phyloP scores from a whole-genome alignment of 1,140 invertebrate species.

The Pissodes strobi region DNA sequence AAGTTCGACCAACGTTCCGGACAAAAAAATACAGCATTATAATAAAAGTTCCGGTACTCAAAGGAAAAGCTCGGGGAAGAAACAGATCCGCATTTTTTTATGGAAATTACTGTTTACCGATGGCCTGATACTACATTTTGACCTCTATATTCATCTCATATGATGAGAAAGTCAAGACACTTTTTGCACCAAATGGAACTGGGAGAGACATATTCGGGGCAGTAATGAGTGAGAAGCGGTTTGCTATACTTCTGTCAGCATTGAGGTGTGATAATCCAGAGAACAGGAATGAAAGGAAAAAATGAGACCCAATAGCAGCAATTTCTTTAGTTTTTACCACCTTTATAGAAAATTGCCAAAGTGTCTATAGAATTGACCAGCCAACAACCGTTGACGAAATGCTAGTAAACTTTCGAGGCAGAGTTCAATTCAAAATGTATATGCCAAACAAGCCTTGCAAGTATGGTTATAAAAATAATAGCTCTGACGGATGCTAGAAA shows the following conservation, averaged over 20 bases:
- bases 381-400: conserved; percentile 4
- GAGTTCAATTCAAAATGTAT: conserved; percentile 11
- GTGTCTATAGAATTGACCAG: not conserved
- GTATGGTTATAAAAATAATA: conserved; percentile 12
- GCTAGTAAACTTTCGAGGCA: conserved; percentile 17
- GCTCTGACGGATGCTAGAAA: conserved; percentile 25
- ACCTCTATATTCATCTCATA: conserved; percentile 5
- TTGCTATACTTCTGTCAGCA: not conserved
- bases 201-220: conserved; percentile 23
- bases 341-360: conserved; percentile 13
- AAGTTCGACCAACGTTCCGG: not conserved
- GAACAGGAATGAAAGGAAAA: not conserved
- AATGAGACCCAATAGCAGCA: conserved; percentile 5
- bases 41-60: not conserved
- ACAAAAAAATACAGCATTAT: conserved; percentile 1
- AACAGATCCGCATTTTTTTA: not conserved
- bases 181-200: conserved; percentile 20
- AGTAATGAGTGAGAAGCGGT: conserved; percentile 10
- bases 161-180: not conserved
- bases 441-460: conserved; percentile 9
- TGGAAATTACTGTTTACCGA: no score
- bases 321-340: not conserved
- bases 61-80: not conserved
- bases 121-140: not conserved
- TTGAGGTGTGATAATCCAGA: conserved; percentile 2